Evolutionary conservation across 2,888 invertebrate species (phyloP).

Genomic region (Drosophila hamatofila): DNA sequence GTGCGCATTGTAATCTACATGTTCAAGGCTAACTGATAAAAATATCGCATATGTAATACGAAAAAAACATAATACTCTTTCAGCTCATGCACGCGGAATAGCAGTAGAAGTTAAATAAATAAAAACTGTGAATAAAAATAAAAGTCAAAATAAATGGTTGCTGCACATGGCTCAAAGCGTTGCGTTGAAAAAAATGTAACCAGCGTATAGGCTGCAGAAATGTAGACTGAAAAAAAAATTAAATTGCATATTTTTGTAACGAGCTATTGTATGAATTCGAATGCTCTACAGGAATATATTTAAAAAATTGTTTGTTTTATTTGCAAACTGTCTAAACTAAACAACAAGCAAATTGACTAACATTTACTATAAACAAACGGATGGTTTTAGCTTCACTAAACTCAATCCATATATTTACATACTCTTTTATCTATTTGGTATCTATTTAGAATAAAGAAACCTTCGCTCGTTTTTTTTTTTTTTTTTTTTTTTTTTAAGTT

Average conservation of each 20-base stretch:
- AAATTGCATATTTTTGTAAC: not conserved
- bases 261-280: not conserved
- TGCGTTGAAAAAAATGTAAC: constrained; percentile 42
- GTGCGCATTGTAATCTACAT: constrained; percentile 33
- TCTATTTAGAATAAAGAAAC: too few relatives aligned
- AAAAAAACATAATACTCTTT: constrained; percentile 20
- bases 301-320: too few relatives aligned
- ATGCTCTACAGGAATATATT: too few relatives aligned
- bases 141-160: constrained; percentile 53
- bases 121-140: constrained; percentile 16
- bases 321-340: too few relatives aligned
- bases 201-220: constrained; percentile 10
- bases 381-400: too few relatives aligned
- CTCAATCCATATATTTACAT: too few relatives aligned
- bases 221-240: not conserved
- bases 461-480: too few relatives aligned
- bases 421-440: too few relatives aligned
- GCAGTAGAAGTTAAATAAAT: constrained; percentile 7
- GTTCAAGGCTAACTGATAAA: constrained; percentile 22
- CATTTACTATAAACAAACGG: too few relatives aligned
- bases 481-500: too few relatives aligned
- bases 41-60: constrained; percentile 53
- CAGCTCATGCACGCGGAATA: constrained; percentile 12
- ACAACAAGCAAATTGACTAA: too few relatives aligned
- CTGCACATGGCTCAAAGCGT: constrained; percentile 46